These are phyloP conservation scores for Eubasilissa regina DNA, from an alignment of 1,140 invertebrate genomes.

Conservation along the genomic window DNA sequence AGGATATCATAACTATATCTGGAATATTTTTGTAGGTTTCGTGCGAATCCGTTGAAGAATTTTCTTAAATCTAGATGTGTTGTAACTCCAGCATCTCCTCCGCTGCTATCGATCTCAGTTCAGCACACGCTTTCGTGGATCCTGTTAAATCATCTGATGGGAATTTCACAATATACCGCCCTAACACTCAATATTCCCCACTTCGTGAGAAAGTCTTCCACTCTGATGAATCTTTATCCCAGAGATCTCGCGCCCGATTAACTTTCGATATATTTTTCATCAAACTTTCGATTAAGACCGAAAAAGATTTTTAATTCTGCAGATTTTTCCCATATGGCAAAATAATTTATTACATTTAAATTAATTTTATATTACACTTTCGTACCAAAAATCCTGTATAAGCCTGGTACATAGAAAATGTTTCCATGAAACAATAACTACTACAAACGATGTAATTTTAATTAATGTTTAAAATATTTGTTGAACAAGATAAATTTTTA, in stretches of 20 bases:
- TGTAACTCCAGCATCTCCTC: slow-evolving; percentile 12
- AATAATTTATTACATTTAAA: background rate
- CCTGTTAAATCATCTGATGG: slow-evolving; percentile 34
- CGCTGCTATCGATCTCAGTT: slow-evolving; percentile 34
- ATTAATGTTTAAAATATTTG: too few relatives aligned
- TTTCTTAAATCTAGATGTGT: slow-evolving; percentile 19
- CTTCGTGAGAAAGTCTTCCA: slow-evolving; percentile 9
- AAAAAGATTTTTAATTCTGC: slow-evolving; percentile 1
- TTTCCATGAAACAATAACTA: too few relatives aligned
- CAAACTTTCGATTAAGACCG: slow-evolving; percentile 16
- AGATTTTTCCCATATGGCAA: background rate
- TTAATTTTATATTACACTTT: too few relatives aligned
- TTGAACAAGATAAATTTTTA: too few relatives aligned
- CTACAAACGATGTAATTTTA: too few relatives aligned
- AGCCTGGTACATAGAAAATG: too few relatives aligned
- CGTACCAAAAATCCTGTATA: too few relatives aligned
- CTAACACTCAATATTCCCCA: slow-evolving; percentile 29
- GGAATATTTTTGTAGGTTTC: too few relatives aligned
- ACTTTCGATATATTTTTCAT: slow-evolving; percentile 32
- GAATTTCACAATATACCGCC: slow-evolving; percentile 39
- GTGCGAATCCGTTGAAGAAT: too few relatives aligned
- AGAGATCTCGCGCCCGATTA: slow-evolving; percentile 38
- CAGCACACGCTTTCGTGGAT: slow-evolving; percentile 20
- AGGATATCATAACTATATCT: too few relatives aligned
- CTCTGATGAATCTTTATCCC: slow-evolving; percentile 42